Conservation (phyloP, 2,888 invertebrate species). For the Orthosia gracilis region DNA sequence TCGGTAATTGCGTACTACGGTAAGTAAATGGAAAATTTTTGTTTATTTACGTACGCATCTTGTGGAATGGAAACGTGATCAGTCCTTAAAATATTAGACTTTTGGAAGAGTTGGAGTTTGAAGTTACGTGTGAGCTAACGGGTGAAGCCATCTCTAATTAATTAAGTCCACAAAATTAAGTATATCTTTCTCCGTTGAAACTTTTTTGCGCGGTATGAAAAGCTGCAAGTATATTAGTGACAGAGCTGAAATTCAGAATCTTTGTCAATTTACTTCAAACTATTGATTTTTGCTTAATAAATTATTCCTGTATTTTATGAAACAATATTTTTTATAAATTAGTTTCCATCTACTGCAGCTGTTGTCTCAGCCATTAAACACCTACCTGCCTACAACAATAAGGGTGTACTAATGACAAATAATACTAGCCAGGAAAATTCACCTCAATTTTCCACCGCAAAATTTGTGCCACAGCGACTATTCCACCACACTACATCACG, state of each 20-base stretch:
- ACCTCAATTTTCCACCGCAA: conserved; percentile 37
- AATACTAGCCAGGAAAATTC: conserved; percentile 39
- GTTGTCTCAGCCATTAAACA: not conserved
- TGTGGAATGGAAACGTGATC: conserved; percentile 41
- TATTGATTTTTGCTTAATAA: not conserved
- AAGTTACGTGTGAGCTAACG: not conserved
- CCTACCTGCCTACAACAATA: not conserved
- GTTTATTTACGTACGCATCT: conserved; percentile 60
- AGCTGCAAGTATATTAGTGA: not conserved
- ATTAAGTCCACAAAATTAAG: not conserved
- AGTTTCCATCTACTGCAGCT: not conserved
- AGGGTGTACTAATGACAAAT: conserved; percentile 28
- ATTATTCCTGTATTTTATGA: not conserved
- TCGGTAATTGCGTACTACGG: conserved; percentile 83
- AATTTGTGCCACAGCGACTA: conserved; percentile 35
- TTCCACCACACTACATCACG: conserved; percentile 74
- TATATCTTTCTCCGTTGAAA: not conserved
- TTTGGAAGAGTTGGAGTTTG: conserved; percentile 30
- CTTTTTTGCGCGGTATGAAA: not conserved
- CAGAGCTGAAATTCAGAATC: not conserved
- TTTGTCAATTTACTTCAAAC: no score
- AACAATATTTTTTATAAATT: not conserved
- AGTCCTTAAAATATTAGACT: conserved; percentile 37
- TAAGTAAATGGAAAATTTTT: conserved; percentile 73
- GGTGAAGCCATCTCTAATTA: not conserved